phyloP scores from a whole-genome alignment of 2,113 vertebrate genomes.

The Heterochromis multidens region DNA sequence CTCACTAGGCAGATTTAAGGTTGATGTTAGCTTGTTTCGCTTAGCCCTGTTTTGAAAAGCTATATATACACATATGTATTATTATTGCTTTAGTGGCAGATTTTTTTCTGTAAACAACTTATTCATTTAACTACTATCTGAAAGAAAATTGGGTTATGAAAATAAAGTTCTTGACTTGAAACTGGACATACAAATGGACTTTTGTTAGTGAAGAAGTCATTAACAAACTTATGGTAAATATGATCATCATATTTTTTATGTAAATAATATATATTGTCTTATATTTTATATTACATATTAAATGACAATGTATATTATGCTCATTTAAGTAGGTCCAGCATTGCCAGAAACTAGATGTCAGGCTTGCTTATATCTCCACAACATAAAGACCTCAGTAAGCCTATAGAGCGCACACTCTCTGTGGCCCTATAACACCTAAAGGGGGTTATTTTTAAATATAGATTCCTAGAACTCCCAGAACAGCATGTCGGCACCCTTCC shows the following conservation, averaged over 20 bases:
- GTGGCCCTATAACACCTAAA: not conserved
- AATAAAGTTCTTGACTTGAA: too few species aligned
- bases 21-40: not conserved
- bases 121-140: too few species aligned
- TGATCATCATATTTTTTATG: too few species aligned
- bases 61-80: too few species aligned
- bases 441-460: constrained; percentile 42
- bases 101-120: too few species aligned
- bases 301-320: not conserved
- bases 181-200: too few species aligned
- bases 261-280: too few species aligned
- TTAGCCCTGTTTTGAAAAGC: not conserved
- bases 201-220: too few species aligned
- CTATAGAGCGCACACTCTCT: not conserved
- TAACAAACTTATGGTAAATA: too few species aligned
- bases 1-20: not conserved
- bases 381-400: not conserved
- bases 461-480: constrained; percentile 37
- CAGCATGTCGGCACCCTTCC: not conserved
- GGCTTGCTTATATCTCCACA: not conserved
- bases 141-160: too few species aligned
- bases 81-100: too few species aligned
- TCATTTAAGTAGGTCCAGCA: not conserved
- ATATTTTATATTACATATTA: too few species aligned
- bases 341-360: not conserved